phyloP scores from a whole-genome alignment of 1,140 invertebrate species.

The Zaprionus nigranus region DNA sequence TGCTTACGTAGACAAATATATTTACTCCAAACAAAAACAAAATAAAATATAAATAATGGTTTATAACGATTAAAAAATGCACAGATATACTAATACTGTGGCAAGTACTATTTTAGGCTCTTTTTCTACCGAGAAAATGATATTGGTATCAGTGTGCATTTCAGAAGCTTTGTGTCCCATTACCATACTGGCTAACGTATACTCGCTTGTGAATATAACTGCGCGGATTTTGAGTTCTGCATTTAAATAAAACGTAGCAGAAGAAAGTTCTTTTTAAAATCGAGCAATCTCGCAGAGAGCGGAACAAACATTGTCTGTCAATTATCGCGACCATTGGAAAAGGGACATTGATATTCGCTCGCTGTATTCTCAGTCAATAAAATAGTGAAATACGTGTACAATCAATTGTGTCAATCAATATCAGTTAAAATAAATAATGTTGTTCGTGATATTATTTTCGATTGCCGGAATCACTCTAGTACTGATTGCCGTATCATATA shows the following conservation, averaged over 20 bases:
- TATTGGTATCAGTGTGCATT: neutral
- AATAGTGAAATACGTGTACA: neutral
- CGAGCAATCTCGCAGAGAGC: conserved; percentile 25
- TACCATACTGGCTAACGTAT: conserved; percentile 11
- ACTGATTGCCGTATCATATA: conserved; percentile 42
- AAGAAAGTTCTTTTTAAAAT: conserved; percentile 41
- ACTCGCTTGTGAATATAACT: conserved; percentile 41
- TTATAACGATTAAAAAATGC: too few relatives aligned
- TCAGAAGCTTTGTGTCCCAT: conserved; percentile 3
- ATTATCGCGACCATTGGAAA: neutral
- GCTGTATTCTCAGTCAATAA: neutral
- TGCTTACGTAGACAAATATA: too few relatives aligned
- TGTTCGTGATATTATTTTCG: conserved; percentile 25
- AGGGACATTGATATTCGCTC: neutral
- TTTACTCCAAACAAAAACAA: too few relatives aligned
- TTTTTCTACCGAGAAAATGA: neutral
- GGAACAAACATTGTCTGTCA: conserved; percentile 18
- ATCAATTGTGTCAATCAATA: neutral
- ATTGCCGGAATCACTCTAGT: conserved; percentile 25
- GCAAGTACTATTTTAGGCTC: neutral
- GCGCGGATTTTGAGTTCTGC: conserved; percentile 22
- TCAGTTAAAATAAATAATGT: conserved; percentile 40
- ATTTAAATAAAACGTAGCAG: conserved; percentile 40
- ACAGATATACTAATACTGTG: too few relatives aligned
- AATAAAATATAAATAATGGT: too few relatives aligned